Evolutionary conservation across 2,797 vertebrate genomes (phyloP), one percentile per base, ranked within the genome.

Genomic region (Macropus fuliginosus): DNA sequence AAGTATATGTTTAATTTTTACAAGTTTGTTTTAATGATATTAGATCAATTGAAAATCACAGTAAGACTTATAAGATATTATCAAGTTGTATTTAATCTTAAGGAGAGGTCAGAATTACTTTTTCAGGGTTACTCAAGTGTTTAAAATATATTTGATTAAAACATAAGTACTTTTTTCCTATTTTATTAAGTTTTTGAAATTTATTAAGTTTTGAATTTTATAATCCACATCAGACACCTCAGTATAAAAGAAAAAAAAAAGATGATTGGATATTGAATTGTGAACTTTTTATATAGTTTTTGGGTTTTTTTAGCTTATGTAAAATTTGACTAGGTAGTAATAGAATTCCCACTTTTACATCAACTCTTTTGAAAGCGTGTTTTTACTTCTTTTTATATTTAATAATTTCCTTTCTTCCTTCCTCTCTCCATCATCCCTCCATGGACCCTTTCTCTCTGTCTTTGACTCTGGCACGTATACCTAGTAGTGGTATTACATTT

Each of bases 1-100:
- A 54, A 95, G 13, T n/a, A 57, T 0, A 0, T 1, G 66, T 96
- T 95, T 93, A 97, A 94, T 59, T 94, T 96, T 97, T 93, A 93
- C 10, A 92, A 54, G 24, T 87, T 52, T 89, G 56, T 96, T 95
- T 94, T 92, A 93, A 90, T 24, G 93, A 46, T 93, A n/a, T 54
- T 27, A 27, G 28, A n/a, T 93, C 6, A 8, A 90, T 87, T 94
- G 50, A 95, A 3, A 8, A 5, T 16, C 40, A 4, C 96, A 92
- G 93, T 28, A 96, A 54, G 40, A 34, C 74, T 95, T 92, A 96
- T 34, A 40, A 0, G 89, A 0, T 92, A 55, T 93, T 93, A 40
- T 6, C 40, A 92, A 13, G 18, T 55, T 31, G 31, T 27, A 54
- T 95, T 92, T 28, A 4, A 91, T 92, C 50, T 50, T 55, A 55